A percentile compares a stretch with the other conserved stretches of the same genome.
Conservation (phyloP, 2,113 vertebrate species). For the Elephas maximus region DNA sequence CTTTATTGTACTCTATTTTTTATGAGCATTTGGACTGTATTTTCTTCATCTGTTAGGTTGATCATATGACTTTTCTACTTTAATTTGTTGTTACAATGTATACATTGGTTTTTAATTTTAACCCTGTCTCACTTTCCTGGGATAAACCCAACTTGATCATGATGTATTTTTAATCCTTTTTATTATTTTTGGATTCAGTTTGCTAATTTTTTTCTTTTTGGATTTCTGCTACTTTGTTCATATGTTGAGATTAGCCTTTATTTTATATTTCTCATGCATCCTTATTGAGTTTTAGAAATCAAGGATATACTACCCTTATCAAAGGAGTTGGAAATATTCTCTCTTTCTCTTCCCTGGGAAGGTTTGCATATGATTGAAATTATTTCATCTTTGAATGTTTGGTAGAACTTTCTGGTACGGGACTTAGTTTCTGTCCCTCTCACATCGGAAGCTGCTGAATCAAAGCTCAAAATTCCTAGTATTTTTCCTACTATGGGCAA, state of each 20-base stretch:
- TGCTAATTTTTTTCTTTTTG: not conserved
- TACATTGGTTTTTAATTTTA: slow-evolving; percentile 36
- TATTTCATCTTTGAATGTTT: slow-evolving; percentile 47
- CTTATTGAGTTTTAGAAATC: not conserved
- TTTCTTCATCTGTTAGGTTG: slow-evolving; percentile 58
- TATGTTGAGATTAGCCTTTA: slow-evolving; percentile 10
- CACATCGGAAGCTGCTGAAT: not conserved
- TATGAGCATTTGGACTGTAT: not conserved
- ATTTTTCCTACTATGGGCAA: not conserved
- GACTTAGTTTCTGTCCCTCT: slow-evolving; percentile 7
- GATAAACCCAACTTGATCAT: not conserved
- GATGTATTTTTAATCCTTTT: not conserved
- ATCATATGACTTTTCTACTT: slow-evolving; percentile 40
- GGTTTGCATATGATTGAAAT: not conserved
- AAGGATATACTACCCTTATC: not conserved
- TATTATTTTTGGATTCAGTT: not conserved
- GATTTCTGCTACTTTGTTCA: slow-evolving; percentile 31
- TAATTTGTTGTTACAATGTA: not conserved
- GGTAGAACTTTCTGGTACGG: slow-evolving; percentile 1
- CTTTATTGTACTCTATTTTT: not conserved
- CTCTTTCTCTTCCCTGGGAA: not conserved
- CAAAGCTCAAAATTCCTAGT: not conserved
- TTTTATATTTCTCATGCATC: not conserved
- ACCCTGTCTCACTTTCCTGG: not conserved
- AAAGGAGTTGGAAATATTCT: not conserved